phyloP scores from a whole-genome alignment of 2,797 vertebrate species.

The Acanthornis magna region DNA sequence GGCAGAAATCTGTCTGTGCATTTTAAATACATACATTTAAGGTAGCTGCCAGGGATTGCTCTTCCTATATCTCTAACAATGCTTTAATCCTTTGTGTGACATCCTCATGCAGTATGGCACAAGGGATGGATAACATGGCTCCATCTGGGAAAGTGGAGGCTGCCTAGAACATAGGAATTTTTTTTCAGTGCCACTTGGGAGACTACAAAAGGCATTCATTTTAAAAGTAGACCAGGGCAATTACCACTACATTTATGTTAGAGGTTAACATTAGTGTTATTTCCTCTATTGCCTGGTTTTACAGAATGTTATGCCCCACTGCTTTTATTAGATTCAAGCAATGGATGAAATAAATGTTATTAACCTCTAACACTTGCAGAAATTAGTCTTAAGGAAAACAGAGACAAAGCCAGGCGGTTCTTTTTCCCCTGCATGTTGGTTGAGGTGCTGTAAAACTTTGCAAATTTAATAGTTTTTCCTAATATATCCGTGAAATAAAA shows the following conservation, averaged over 20 bases:
- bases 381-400: constrained; percentile 63
- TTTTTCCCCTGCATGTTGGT: not conserved
- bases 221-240: constrained; percentile 62
- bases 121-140: not conserved
- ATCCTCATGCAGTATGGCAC: not conserved
- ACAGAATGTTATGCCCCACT: constrained; percentile 70
- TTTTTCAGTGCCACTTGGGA: constrained; percentile 46
- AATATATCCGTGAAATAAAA: not conserved
- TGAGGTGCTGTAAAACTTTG: not conserved
- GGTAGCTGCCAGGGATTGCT: not conserved
- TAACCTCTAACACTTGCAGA: constrained; percentile 76
- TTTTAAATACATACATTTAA: not conserved
- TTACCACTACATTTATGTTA: constrained; percentile 73
- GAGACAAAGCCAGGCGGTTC: constrained; percentile 31
- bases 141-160: constrained; percentile 9
- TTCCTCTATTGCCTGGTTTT: constrained; percentile 71
- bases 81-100: not conserved
- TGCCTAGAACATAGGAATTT: not conserved
- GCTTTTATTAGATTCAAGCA: constrained; percentile 75
- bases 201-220: constrained; percentile 69
- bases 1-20: not conserved
- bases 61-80: not conserved
- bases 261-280: constrained; percentile 73
- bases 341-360: constrained; percentile 76
- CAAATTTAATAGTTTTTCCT: constrained; percentile 1